Evolutionary conservation across 2,888 invertebrate genomes (phyloP), one percentile per base, ranked within the genome.

Genomic region (Abscondita cerata): DNA sequence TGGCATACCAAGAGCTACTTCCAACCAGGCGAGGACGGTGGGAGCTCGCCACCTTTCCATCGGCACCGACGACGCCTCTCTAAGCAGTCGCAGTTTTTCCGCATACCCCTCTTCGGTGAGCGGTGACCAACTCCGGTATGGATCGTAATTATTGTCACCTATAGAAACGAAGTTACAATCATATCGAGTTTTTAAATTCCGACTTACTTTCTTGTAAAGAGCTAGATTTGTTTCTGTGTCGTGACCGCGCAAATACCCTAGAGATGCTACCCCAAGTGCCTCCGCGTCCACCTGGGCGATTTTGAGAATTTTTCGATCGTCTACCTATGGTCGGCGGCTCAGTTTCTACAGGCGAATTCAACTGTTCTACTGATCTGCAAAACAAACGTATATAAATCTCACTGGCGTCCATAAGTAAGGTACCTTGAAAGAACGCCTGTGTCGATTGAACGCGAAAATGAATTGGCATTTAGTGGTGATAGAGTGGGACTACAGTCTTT

Each of bases 21-120:
- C 96, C 52, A 97, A 83, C 96, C 96, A 97, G 1, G 96, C 95
- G 38, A 96, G 86, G 55, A 97, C 95, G 63, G 95, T 95, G 0
- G 94, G 92, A 11, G 96, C 95, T 60, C 94, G 86, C 96, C 96
- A 97, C 74, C 93, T 84, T 63, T 93, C 91, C 83, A 96, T 90
- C 5, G 95, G 95, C 61, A 94, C 84, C 52, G 88, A 90, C 36
- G 87, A 92, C 48, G 92, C 93, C 79, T 95, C 95, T 25, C 95
- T 87, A 40, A 96, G 82, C 47, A 88, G 78, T 60, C 87, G 81
- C 33, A 94, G 85, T 70, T 93, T 92, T 76, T 92, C 92, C 53
- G 91, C 89, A 72, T 87, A 88, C 51, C 89, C 90, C 83, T 81
- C 92, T 81, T 83, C 91, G 72, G 83, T 86, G 20, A 91, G 82